Percentiles rank a stretch among this genome's conserved stretches.
Conservation (phyloP, 1,140 invertebrate genomes). For the Trichogramma pretiosum region DNA sequence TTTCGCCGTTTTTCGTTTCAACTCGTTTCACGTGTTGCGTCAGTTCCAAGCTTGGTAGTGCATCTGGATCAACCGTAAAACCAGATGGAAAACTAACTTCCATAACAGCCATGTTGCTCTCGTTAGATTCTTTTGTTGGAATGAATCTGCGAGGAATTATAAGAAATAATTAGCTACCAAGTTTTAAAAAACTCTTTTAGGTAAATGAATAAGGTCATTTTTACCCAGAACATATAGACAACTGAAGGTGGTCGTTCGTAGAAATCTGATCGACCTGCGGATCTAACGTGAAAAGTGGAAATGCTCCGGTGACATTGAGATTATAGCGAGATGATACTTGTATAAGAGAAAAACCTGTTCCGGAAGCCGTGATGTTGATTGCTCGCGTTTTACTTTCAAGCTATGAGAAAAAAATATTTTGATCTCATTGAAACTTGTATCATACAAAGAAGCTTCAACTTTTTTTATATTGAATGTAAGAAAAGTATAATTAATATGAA, state of each 20-base stretch:
- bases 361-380: conserved; percentile 62
- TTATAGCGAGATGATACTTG: conserved; percentile 79
- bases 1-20: conserved; percentile 67
- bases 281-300: conserved; percentile 81
- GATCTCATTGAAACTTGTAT: too few species aligned
- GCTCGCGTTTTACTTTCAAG: conserved; percentile 38
- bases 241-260: conserved; percentile 70
- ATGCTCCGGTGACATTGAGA: conserved; percentile 80
- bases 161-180: not conserved
- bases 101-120: conserved; percentile 85
- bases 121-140: conserved; percentile 46
- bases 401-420: conserved; percentile 8
- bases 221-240: conserved; percentile 78
- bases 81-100: conserved; percentile 79
- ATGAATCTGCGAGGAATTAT: conserved; percentile 48
- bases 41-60: conserved; percentile 61
- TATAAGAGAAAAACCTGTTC: conserved; percentile 73
- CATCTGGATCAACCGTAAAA: conserved; percentile 71
- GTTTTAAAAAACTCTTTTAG: not conserved
- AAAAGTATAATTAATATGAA: not conserved
- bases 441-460: too few species aligned
- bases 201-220: not conserved
- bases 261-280: conserved; percentile 81
- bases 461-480: too few species aligned
- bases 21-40: conserved; percentile 70